A percentile compares a stretch with the other conserved stretches of the same genome.
Conservation (phyloP, 2,113 vertebrate species). For the Panthera tigris region DNA sequence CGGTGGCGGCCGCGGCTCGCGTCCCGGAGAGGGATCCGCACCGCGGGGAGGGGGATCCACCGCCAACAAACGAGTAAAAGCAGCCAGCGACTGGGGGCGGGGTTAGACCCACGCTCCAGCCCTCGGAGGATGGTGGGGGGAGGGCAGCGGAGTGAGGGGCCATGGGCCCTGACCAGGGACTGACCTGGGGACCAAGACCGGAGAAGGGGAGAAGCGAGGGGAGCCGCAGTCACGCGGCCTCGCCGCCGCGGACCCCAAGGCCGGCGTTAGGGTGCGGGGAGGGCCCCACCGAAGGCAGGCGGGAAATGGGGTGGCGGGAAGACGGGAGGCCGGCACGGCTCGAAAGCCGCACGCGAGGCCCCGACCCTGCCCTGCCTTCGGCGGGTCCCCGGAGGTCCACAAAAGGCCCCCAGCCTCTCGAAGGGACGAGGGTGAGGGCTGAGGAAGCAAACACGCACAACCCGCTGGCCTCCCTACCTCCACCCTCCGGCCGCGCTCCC, state of each 20-base stretch:
- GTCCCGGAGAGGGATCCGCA: background rate
- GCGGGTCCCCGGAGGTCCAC: background rate
- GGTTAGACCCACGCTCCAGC: background rate
- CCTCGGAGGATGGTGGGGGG: background rate
- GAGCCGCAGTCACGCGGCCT: background rate
- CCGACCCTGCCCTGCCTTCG: background rate
- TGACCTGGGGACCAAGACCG: fast-evolving
- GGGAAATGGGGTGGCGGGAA: constrained; percentile 48
- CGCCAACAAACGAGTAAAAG: fast-evolving
- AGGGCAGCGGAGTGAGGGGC: background rate
- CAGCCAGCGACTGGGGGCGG: background rate
- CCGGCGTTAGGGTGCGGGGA: fast-evolving
- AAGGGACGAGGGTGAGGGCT: background rate
- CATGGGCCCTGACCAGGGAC: background rate
- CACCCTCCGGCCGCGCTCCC: background rate
- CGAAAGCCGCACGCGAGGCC: background rate
- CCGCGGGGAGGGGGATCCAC: background rate
- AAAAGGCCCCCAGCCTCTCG: background rate
- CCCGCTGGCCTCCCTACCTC: constrained; percentile 8
- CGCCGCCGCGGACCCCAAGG: background rate
- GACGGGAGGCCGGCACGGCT: background rate
- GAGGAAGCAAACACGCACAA: background rate
- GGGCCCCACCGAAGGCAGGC: background rate
- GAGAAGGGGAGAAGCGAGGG: fast-evolving
- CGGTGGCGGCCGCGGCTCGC: fast-evolving